These are phyloP conservation scores for Himalopsyche kuldschensis DNA, from an alignment of 2,888 invertebrate genomes.

Conservation along the genomic window DNA sequence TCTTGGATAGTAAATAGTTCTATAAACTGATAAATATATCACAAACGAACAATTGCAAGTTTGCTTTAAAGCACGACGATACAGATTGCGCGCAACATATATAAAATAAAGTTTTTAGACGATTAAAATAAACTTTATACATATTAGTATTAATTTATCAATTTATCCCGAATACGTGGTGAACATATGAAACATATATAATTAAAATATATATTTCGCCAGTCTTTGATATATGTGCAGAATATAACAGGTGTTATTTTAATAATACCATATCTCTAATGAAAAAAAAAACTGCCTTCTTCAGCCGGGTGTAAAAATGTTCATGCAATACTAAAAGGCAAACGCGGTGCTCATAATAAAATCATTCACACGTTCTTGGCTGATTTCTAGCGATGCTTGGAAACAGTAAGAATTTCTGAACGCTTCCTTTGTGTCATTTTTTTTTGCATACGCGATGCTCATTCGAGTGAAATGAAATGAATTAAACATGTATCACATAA, in stretches of 20 bases:
- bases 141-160: too few relatives aligned
- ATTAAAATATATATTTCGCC: too few relatives aligned
- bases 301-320: not conserved
- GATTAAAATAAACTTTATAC: too few relatives aligned
- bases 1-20: too few relatives aligned
- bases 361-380: not conserved
- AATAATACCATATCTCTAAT: not conserved
- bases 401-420: not conserved
- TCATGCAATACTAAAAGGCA: not conserved
- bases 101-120: too few relatives aligned
- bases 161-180: too few relatives aligned
- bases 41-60: too few relatives aligned
- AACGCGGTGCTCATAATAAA: not conserved
- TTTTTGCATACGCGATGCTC: not conserved
- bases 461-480: not conserved
- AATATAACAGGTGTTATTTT: not conserved
- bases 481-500: not conserved
- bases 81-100: too few relatives aligned
- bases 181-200: too few relatives aligned
- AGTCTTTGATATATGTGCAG: too few relatives aligned
- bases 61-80: too few relatives aligned
- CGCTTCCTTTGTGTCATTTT: not conserved
- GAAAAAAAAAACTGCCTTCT: not conserved
- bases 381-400: not conserved
- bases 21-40: too few relatives aligned